Base-by-base conservation (phyloP, 2,797 vertebrate genomes). In the Martes flavigula region DNA sequence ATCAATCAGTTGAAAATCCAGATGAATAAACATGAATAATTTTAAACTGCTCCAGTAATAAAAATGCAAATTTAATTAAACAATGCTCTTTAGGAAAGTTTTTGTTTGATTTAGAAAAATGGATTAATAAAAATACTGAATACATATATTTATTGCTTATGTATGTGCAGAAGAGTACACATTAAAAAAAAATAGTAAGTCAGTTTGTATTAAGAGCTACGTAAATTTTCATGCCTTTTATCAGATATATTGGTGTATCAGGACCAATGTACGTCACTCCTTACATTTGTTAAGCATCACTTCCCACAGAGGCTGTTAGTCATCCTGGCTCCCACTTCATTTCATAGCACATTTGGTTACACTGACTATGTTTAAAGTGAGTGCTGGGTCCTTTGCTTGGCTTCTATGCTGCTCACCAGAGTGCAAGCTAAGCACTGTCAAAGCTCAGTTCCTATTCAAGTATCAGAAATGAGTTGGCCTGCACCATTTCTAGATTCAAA, bases 41-140 rank as follows among this genome's bases (percentile, higher is more conserved):
- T 81, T 93, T 91, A 79, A 90, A 46, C 10, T n/a, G 5, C 2
- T 62, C 17, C 60, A 15, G 1, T 27, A 73, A 35, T 73, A 46
- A 35, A n/a, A 95, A 43, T 60, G 5, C 1, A 95, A 62, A 88
- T 56, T 60, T 95, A 72, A 73, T 90, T 70, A 73, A 82, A 79
- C 14, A 86, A 68, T 66, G 3, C 15, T 25, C 58, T 66, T 78
- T 73, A 79, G 13, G 17, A 27, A 78, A 58, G 1, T 14, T 79
- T 78, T 58, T n/a, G 46, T 17, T 77, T 70, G 2, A 32, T 75
- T 43, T 54, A 77, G 79, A 56, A 20, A 51, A 58, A 46, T 14
- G 10, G 14, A 68, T 82, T 54, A 92, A 86, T 43, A 46, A 54
- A 70, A 77, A 85, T 62, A 13, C 10, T 79, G 7, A 88, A 46